Percentiles rank a stretch among this genome's conserved stretches.
Evolutionary conservation across 2,888 invertebrate genomes (phyloP).

Genomic region (Venustoraphidia nigricollis): DNA sequence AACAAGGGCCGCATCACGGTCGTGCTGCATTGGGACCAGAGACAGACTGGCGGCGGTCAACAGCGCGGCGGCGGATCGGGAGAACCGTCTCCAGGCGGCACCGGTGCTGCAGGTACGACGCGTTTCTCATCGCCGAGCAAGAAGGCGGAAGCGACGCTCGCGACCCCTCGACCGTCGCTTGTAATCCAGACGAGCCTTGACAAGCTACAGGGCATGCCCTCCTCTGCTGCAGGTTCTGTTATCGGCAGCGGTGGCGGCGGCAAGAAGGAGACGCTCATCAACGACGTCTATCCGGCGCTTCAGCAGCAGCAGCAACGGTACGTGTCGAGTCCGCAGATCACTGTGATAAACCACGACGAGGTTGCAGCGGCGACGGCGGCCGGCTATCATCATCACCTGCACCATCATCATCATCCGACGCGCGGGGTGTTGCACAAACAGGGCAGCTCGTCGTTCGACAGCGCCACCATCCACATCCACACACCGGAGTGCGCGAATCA

Average conservation of each 20-base stretch:
- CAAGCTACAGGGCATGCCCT: slow-evolving; percentile 30
- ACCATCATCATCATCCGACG: slow-evolving; percentile 22
- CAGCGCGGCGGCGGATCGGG: slow-evolving; percentile 31
- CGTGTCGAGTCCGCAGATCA: slow-evolving; percentile 65
- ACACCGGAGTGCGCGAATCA: slow-evolving; percentile 64
- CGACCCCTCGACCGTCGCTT: slow-evolving; percentile 48
- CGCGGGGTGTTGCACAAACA: slow-evolving; percentile 19
- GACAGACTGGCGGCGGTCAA: slow-evolving; percentile 40
- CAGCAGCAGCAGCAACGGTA: slow-evolving; percentile 9
- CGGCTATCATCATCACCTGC: slow-evolving; percentile 12
- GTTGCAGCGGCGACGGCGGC: slow-evolving; percentile 31
- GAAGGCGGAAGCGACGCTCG: slow-evolving; percentile 30
- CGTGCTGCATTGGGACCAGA: slow-evolving; percentile 93
- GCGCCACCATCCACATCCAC: slow-evolving; percentile 60
- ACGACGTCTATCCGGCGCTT: slow-evolving; percentile 34
- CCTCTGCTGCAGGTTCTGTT: slow-evolving; percentile 15
- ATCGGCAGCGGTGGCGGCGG: slow-evolving; percentile 18
- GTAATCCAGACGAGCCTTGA: slow-evolving; percentile 64
- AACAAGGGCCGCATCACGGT: slow-evolving; percentile 94
- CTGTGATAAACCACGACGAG: slow-evolving; percentile 87
- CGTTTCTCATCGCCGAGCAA: slow-evolving; percentile 41
- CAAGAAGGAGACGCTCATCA: slow-evolving; percentile 42
- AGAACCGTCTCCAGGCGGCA: slow-evolving; percentile 37
- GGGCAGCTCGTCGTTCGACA: slow-evolving; percentile 33
- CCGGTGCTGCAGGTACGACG: slow-evolving; percentile 28